Evolutionary conservation across 1,140 invertebrate genomes (phyloP), one percentile per base, ranked within the genome.

Genomic region (Fopius arisanus): DNA sequence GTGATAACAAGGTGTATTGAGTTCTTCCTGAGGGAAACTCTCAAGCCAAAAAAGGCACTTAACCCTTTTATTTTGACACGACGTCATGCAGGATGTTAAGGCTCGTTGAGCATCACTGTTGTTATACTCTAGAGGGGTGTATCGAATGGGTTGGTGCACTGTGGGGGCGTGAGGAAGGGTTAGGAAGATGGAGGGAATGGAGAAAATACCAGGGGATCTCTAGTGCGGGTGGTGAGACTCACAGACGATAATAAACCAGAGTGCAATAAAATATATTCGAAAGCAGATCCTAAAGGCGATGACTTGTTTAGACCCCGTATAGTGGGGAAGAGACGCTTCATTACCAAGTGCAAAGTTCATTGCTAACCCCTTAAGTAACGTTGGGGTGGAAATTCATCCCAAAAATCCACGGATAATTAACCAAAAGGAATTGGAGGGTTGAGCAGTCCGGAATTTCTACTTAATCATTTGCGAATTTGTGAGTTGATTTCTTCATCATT

Each of bases 241-340:
- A 75, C 51, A 75, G 63, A 72, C 65, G 83, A 87, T 87, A 87
- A 86, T 87, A 87, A 85, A 81, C 82, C 77, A 81, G 79, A 68
- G 29, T 65, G 84, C 84, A 84, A 88, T 88, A 88, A 87, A 87
- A 87, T 87, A 87, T 87, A 87, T 85, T 81, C 80, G 51, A 67
- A 66, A 31, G 16, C 23, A 40, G 21, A 62, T n/a, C 29, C 62
- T 6, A 82, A 82, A 85, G 82, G 84, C 83, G 85, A 87, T 79
- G 87, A 87, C 83, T 86, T 82, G 85, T 84, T 84, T 78, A 80
- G 79, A 16, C 14, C 75, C 80, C 69, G 77, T 70, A 72, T 62
- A 77, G 72, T 78, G 77, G 78, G 59, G 40, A 26, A 33, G 65
- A 66, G 75, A 77, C 77, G 84, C 83, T 87, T 87, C 86, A 88